Evolutionary conservation across 2,797 vertebrate species (phyloP).

Genomic region (Chromis chromis): DNA sequence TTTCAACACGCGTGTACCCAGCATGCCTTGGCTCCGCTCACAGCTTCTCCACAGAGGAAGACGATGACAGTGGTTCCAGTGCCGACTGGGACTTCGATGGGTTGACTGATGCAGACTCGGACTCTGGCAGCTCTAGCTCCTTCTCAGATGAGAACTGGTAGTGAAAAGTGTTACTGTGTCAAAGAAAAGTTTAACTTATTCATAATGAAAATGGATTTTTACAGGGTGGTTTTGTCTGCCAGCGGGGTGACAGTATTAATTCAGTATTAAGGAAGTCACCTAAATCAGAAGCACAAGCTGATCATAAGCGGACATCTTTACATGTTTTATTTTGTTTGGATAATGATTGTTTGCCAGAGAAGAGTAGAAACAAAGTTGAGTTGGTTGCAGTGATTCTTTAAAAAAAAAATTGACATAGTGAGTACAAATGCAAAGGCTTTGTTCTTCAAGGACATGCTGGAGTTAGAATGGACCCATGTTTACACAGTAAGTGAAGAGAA

Average conservation of each 20-base stretch:
- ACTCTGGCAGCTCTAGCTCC: constrained; percentile 91
- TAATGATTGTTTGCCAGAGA: not conserved
- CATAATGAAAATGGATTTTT: constrained; percentile 21
- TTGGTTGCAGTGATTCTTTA: not conserved
- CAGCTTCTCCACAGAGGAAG: constrained; percentile 90
- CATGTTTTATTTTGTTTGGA: not conserved
- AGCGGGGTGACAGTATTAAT: not conserved
- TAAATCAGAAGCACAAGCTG: constrained; percentile 6
- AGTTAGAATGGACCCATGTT: not conserved
- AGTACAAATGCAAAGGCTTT: not conserved
- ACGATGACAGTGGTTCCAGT: constrained; percentile 91
- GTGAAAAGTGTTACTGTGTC: constrained; percentile 37
- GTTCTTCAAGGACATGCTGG: not conserved
- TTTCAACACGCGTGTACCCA: constrained; percentile 89
- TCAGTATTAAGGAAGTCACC: constrained; percentile 37
- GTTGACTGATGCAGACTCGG: constrained; percentile 88
- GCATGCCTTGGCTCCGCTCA: constrained; percentile 87
- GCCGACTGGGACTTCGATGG: constrained; percentile 92
- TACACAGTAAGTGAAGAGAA: not conserved
- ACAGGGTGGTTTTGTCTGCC: constrained; percentile 36
- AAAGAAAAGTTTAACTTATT: constrained; percentile 34
- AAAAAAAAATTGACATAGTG: too few species aligned
- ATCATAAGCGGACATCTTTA: not conserved
- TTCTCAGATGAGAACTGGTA: constrained; percentile 91
- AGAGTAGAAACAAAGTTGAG: not conserved